Evolutionary conservation across 2,113 vertebrate genomes (phyloP), one percentile per base, ranked within the genome.

Genomic region (Ameiurus melas): DNA sequence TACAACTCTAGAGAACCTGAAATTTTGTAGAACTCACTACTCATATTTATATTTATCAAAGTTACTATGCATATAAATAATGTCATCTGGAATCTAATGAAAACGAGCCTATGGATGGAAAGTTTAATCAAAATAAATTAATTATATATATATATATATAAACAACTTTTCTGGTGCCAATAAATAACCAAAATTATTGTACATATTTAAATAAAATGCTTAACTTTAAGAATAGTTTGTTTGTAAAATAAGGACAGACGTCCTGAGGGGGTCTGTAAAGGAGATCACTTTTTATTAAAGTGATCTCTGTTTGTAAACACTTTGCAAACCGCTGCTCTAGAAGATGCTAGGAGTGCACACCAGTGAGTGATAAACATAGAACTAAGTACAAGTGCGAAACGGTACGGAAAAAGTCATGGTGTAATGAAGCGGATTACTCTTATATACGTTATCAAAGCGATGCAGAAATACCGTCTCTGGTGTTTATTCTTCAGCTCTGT

Each of bases 351-450:
- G 19, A 36, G 79, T 33, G n/a, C 51, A 79, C 27, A 30, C 13
- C 51, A 57, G 16, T 10, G 53, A 80, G 17, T 30, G 53, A 57
- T 20, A 58, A 81, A 81, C 53, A 58, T 2, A 20, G 53, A 81
- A 58, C 53, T 81, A 12, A n/a, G 25, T 20, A 58, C 4, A 81
- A 57, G 53, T 19, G 6, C 33, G 78, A 58, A 33, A 57, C 43
- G 1, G 25, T n/a, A 81, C 1, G 20, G 53, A 53, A 78, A 78
- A 78, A 53, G n/a, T 57, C 78, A 81, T 81, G 78, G 78, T 81
- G 78, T 81, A 81, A 33, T 81, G 51, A 81, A 81, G 51, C 78
- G n/a, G 17, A 57, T 57, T 80, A 79, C 51, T 79, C 77, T 79
- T 16, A 27, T 57, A 51, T 30, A 17, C 9, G 78, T 80, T 80